Conservation (phyloP, 1,140 invertebrate genomes). For the Lineus longissimus region DNA sequence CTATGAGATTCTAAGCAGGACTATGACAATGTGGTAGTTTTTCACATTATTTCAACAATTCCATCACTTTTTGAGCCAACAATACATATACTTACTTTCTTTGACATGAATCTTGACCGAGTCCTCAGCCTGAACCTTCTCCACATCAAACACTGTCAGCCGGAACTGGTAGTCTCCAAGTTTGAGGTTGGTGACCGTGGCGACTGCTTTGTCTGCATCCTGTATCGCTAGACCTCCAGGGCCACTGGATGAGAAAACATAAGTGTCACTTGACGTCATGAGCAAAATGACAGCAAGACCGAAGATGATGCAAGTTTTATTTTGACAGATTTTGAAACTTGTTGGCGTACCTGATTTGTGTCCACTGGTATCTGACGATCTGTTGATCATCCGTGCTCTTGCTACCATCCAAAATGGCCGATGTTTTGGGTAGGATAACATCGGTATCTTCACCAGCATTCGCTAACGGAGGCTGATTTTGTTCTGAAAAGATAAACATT, state of each 20-base stretch:
- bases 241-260: constrained; percentile 54
- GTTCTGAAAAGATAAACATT: constrained; percentile 29
- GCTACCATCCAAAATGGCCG: constrained; percentile 72
- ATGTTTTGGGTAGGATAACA: constrained; percentile 75
- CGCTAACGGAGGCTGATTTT: constrained; percentile 54
- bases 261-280: too few species aligned
- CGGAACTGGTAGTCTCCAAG: constrained; percentile 81
- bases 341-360: constrained; percentile 63
- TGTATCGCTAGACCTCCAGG: constrained; percentile 60
- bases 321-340: too few species aligned
- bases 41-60: not conserved
- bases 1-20: too few species aligned
- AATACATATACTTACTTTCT: constrained; percentile 70
- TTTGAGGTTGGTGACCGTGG: constrained; percentile 73
- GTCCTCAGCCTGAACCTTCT: constrained; percentile 68
- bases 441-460: constrained; percentile 62
- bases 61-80: not conserved
- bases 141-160: constrained; percentile 79
- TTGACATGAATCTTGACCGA: constrained; percentile 72
- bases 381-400: constrained; percentile 80
- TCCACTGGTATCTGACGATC: constrained; percentile 79
- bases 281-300: too few species aligned
- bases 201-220: constrained; percentile 45
- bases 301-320: not conserved
- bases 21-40: not conserved